A percentile compares a stretch with the other conserved stretches of the same genome.
Conservation (phyloP, 2,797 vertebrate genomes). For the Mormyrus hasselquistii region DNA sequence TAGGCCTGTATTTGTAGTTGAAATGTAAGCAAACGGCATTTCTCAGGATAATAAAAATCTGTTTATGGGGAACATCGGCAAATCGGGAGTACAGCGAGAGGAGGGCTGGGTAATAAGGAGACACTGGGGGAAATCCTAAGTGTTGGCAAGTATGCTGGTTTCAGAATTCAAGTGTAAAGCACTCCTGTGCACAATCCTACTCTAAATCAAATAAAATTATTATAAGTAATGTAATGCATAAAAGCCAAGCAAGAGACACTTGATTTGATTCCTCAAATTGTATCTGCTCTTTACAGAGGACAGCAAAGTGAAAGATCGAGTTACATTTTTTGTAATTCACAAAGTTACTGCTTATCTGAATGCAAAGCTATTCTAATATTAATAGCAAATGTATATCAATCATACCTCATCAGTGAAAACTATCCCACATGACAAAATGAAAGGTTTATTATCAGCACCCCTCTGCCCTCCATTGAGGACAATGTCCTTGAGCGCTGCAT, state of each 20-base stretch:
- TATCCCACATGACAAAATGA: neutral
- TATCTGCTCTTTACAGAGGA: neutral
- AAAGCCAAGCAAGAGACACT: neutral
- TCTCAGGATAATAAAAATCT: neutral
- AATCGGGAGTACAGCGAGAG: neutral
- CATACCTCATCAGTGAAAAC: neutral
- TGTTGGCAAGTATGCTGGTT: neutral
- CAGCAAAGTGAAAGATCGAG: neutral
- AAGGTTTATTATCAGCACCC: neutral
- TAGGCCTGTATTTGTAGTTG: neutral
- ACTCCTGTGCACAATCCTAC: neutral
- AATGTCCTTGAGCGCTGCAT: neutral
- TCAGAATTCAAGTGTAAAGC: neutral
- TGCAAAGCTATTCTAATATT: neutral
- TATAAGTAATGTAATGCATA: neutral
- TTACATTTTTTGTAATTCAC: neutral
- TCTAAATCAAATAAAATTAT: neutral
- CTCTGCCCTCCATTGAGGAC: neutral
- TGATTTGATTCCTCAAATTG: neutral
- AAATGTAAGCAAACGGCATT: neutral
- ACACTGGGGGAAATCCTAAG: neutral
- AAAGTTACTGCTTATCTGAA: neutral
- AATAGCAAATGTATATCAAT: neutral
- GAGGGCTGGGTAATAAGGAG: neutral
- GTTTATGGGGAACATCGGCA: neutral